Evolutionary conservation across 2,888 invertebrate genomes (phyloP).

Genomic region (Mimumesa dahlbomi): DNA sequence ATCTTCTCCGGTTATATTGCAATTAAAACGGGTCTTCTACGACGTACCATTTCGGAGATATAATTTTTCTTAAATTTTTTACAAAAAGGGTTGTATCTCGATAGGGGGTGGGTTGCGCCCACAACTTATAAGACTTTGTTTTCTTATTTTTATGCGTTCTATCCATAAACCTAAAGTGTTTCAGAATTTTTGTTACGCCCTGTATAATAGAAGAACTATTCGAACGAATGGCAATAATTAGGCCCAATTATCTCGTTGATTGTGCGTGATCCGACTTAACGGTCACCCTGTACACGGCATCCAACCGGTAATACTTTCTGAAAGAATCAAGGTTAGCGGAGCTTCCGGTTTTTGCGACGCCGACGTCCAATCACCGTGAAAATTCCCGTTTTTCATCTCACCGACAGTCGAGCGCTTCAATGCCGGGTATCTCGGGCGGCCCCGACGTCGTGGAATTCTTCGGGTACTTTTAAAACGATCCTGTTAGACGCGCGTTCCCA

Average conservation of each 20-base stretch:
- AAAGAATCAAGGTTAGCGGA: conserved; percentile 67
- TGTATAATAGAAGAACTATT: not conserved
- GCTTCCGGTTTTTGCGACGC: conserved; percentile 60
- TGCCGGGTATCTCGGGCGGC: conserved; percentile 19
- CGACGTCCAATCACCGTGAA: conserved; percentile 58
- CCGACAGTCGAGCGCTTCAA: conserved; percentile 31
- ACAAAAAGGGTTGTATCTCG: too few species aligned
- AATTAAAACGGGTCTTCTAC: too few species aligned
- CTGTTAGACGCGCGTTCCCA: conserved; percentile 38
- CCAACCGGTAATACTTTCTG: conserved; percentile 33
- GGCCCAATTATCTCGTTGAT: conserved; percentile 37
- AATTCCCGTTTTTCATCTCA: conserved; percentile 56
- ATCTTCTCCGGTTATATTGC: too few species aligned
- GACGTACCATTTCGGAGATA: too few species aligned
- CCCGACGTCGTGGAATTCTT: conserved; percentile 30
- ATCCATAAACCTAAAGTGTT: too few species aligned
- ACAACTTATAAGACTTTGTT: too few species aligned
- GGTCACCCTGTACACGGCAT: conserved; percentile 28
- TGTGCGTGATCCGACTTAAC: conserved; percentile 41
- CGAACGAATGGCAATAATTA: conserved; percentile 38
- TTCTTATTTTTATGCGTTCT: too few species aligned
- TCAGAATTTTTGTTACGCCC: too few species aligned
- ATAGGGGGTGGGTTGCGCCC: too few species aligned
- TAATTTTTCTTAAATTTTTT: too few species aligned
- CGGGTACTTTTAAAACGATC: conserved; percentile 22